Conservation (phyloP, 2,113 vertebrate species). For the Meriones unguiculatus region DNA sequence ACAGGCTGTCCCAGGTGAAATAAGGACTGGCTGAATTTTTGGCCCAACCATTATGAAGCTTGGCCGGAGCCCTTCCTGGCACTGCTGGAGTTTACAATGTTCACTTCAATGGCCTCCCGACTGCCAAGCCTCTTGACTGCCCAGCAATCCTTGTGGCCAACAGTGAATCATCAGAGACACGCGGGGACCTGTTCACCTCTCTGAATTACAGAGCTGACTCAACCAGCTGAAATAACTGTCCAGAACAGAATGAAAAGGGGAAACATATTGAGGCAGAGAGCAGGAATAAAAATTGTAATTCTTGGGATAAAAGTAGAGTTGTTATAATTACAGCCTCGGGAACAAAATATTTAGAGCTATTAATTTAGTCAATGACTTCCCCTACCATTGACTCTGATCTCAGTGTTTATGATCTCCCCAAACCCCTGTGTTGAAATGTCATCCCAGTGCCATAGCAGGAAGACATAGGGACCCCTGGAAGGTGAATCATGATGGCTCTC, state of each 20-base stretch:
- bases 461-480: background rate
- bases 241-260: background rate
- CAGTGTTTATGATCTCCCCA: background rate
- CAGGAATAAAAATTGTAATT: conserved; percentile 15
- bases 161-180: conserved; percentile 70
- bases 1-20: conserved; percentile 71
- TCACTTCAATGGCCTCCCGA: conserved; percentile 48
- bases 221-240: conserved; percentile 1
- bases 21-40: conserved; percentile 68
- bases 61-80: conserved; percentile 62
- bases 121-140: conserved; percentile 65
- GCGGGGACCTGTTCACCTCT: conserved; percentile 44
- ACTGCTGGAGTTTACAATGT: conserved; percentile 56
- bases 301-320: background rate
- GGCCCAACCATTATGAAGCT: background rate
- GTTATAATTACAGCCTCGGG: background rate
- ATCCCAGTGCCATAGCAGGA: background rate
- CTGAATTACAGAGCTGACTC: conserved; percentile 61
- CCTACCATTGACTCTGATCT: background rate
- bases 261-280: conserved; percentile 9
- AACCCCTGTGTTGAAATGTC: background rate
- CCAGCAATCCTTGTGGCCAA: conserved; percentile 27
- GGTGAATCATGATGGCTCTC: background rate
- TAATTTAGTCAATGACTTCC: background rate
- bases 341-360: background rate